A percentile compares a stretch with the other conserved stretches of the same genome.
Conservation (phyloP, 2,888 invertebrate genomes). For the Hydraecia micacea region DNA sequence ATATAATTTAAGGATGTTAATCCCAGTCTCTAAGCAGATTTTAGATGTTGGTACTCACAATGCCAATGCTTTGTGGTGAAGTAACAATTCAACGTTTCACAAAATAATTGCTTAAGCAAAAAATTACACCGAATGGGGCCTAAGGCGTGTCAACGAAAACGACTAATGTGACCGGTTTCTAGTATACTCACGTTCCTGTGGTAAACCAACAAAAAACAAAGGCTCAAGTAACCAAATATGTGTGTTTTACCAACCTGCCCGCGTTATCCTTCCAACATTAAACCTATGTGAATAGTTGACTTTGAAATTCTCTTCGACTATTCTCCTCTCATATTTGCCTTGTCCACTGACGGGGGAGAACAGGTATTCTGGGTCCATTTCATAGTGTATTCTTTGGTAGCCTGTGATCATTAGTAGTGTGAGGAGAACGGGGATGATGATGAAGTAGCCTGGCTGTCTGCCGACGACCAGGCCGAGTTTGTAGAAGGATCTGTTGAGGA, state of each 20-base stretch:
- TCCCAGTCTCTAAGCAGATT: neutral
- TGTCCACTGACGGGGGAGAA: constrained; percentile 97
- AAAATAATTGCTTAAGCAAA: constrained; percentile 9
- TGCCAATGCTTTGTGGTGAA: neutral
- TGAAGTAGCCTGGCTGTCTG: constrained; percentile 96
- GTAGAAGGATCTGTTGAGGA: constrained; percentile 95
- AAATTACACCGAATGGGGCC: constrained; percentile 1
- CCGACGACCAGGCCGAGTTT: constrained; percentile 95
- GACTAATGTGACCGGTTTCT: constrained; percentile 36
- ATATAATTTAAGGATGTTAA: neutral
- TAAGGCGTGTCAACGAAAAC: constrained; percentile 27
- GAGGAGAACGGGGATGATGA: constrained; percentile 95
- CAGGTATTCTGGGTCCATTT: constrained; percentile 98
- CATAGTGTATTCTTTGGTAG: constrained; percentile 95
- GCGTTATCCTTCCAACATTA: constrained; percentile 96
- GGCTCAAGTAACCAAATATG: neutral
- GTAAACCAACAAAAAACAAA: constrained; percentile 30
- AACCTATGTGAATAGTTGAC: constrained; percentile 96
- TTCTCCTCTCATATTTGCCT: constrained; percentile 94
- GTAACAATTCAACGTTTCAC: constrained; percentile 12
- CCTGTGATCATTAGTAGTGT: constrained; percentile 96
- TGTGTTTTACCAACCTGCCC: constrained; percentile 92
- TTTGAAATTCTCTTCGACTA: constrained; percentile 96
- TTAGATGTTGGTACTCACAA: neutral
- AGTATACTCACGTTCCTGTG: constrained; percentile 17